Percentiles rank a stretch among this genome's conserved stretches.
phyloP scores from a whole-genome alignment of 2,888 invertebrate genomes.

The Chaetogeoica ovagalla region DNA sequence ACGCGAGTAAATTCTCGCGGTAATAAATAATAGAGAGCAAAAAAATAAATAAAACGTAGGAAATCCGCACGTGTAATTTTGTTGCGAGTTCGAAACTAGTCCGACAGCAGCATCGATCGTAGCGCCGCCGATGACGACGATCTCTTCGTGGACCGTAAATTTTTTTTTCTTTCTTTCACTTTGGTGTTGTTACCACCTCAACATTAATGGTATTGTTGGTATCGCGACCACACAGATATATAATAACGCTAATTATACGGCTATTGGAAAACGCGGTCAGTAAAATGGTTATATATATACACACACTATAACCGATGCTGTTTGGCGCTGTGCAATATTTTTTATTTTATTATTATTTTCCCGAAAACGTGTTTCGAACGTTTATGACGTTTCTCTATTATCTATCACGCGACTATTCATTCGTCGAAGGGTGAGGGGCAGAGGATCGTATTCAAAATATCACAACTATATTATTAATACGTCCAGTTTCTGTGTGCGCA shows the following conservation, averaged over 20 bases:
- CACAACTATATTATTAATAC: no score
- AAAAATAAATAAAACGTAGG: not conserved
- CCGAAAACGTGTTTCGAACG: conserved; percentile 33
- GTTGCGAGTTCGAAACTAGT: conserved; percentile 15
- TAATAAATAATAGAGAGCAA: not conserved
- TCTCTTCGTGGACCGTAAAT: conserved; percentile 20
- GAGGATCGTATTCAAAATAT: not conserved
- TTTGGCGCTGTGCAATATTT: conserved; percentile 31
- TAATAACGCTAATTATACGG: conserved; percentile 40
- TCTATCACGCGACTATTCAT: conserved; percentile 21
- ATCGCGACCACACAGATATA: conserved; percentile 7
- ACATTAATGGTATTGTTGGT: conserved; percentile 38
- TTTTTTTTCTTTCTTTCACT: not conserved
- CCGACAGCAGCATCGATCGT: conserved; percentile 11
- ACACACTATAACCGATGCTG: not conserved
- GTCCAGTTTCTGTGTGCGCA: not conserved
- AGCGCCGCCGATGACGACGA: not conserved
- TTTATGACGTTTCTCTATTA: conserved; percentile 24
- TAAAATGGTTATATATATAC: conserved; percentile 18
- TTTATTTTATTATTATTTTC: not conserved
- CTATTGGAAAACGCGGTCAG: conserved; percentile 38
- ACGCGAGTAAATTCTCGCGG: not conserved
- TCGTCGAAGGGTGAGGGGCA: no score
- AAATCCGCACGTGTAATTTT: conserved; percentile 21
- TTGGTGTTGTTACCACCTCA: conserved; percentile 18